Percentiles rank a stretch among this genome's conserved stretches.
phyloP scores from a whole-genome alignment of 2,888 invertebrate genomes.

The Dicranocentrus wangi region DNA sequence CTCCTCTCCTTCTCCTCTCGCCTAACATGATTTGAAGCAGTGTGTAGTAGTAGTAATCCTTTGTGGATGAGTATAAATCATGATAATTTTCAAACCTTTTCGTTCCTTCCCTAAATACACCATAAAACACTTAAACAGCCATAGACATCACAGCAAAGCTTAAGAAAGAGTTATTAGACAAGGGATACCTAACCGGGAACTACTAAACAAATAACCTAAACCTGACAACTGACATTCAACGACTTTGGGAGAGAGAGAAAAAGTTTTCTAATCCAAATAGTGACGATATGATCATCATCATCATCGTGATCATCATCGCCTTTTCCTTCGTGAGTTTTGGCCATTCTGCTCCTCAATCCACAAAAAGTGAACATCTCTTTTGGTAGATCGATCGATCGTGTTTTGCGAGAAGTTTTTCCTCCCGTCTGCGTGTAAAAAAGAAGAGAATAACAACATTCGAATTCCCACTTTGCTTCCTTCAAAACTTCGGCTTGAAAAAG shows the following conservation, averaged over 20 bases:
- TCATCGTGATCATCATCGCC: conserved; percentile 20
- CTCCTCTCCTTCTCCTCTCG: too few relatives aligned
- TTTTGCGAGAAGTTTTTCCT: too few relatives aligned
- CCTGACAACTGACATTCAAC: conserved; percentile 66
- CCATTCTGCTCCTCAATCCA: too few relatives aligned
- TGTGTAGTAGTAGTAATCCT: conserved; percentile 61
- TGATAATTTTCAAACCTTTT: conserved; percentile 65
- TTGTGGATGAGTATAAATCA: conserved; percentile 65
- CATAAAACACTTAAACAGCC: conserved; percentile 66
- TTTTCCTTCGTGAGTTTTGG: too few relatives aligned
- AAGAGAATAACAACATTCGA: too few relatives aligned
- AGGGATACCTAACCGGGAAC: conserved; percentile 39
- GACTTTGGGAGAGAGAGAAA: conserved; percentile 62
- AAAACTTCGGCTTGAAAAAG: too few relatives aligned
- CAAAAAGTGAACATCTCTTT: background rate
- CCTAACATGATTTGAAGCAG: conserved; percentile 39
- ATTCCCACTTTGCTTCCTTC: too few relatives aligned
- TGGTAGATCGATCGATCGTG: too few relatives aligned
- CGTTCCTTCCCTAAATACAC: conserved; percentile 55
- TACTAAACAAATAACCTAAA: conserved; percentile 64
- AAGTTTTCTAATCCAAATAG: conserved; percentile 56
- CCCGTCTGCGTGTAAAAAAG: too few relatives aligned
- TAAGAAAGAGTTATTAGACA: conserved; percentile 62
- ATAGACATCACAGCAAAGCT: conserved; percentile 65
- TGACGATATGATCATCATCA: conserved; percentile 4